A percentile compares a stretch with the other conserved stretches of the same genome.
Conservation (phyloP, 2,797 vertebrate genomes). For the Typhlichthys eigenmanni region DNA sequence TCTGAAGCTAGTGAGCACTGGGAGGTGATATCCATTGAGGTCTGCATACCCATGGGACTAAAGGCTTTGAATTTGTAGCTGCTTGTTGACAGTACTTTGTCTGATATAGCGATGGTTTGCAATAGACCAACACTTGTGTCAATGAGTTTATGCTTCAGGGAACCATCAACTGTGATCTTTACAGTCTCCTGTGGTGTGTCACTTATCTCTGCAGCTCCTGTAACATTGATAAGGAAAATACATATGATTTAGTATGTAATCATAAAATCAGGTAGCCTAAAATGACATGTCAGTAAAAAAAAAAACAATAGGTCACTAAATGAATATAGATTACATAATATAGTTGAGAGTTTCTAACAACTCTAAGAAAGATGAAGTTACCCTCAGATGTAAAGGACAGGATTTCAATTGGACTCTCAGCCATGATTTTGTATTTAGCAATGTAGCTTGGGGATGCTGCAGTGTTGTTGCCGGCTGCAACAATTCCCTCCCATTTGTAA, state of each 20-base stretch:
- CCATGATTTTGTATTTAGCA: slow-evolving; percentile 74
- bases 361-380: slow-evolving; percentile 61
- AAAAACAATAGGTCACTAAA: background rate
- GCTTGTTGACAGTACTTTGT: slow-evolving; percentile 68
- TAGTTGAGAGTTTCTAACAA: background rate
- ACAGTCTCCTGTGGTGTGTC: slow-evolving; percentile 67
- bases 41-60: slow-evolving; percentile 76
- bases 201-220: slow-evolving; percentile 79
- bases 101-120: slow-evolving; percentile 64
- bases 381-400: slow-evolving; percentile 87
- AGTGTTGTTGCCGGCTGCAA: slow-evolving; percentile 81
- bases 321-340: background rate
- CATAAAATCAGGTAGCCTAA: background rate
- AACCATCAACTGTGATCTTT: slow-evolving; percentile 69
- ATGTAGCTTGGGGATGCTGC: slow-evolving; percentile 62
- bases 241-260: background rate
- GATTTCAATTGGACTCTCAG: slow-evolving; percentile 79
- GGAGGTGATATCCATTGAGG: slow-evolving; percentile 74
- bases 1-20: slow-evolving; percentile 69
- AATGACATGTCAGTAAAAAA: background rate
- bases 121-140: slow-evolving; percentile 75
- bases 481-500: slow-evolving; percentile 86
- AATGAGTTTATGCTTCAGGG: slow-evolving; percentile 82
- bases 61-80: slow-evolving; percentile 69
- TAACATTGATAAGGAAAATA: slow-evolving; percentile 43